phyloP scores from a whole-genome alignment of 2,888 invertebrate genomes.

The Yponomeuta sedellus region DNA sequence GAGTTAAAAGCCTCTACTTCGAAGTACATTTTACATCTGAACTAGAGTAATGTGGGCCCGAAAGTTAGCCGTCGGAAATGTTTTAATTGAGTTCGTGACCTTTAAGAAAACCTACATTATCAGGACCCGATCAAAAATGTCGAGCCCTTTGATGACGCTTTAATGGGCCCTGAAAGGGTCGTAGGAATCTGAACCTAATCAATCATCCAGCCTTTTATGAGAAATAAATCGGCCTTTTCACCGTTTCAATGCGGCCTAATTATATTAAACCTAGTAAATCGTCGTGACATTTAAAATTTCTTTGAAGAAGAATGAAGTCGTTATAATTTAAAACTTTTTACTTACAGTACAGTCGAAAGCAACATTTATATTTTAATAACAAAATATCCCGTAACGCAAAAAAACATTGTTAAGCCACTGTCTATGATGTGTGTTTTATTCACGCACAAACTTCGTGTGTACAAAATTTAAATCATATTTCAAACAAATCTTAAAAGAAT shows the following conservation, averaged over 20 bases:
- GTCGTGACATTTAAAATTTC: not conserved
- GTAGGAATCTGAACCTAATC: slow-evolving; percentile 12
- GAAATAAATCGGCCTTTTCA: not conserved
- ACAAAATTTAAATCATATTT: too few species aligned
- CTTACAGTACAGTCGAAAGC: too few species aligned
- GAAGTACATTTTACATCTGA: too few species aligned
- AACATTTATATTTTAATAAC: too few species aligned
- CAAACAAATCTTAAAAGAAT: too few species aligned
- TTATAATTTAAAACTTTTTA: not conserved
- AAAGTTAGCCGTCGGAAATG: slow-evolving; percentile 8
- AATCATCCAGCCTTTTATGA: slow-evolving; percentile 3
- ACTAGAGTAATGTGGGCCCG: not conserved
- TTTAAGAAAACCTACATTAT: slow-evolving; percentile 9
- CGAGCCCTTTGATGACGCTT: slow-evolving; percentile 8
- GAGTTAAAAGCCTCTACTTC: too few species aligned
- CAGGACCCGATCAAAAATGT: slow-evolving; percentile 10
- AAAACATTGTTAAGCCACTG: too few species aligned
- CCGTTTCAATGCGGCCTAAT: not conserved
- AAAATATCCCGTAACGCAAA: too few species aligned
- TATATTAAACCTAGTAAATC: not conserved
- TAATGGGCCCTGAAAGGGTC: slow-evolving; percentile 7
- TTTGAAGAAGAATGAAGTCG: not conserved
- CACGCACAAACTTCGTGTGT: too few species aligned
- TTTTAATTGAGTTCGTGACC: slow-evolving; percentile 22
- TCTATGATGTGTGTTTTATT: too few species aligned